Base-by-base conservation (phyloP, 2,113 vertebrate species). In the Genyomyrus donnyi region DNA sequence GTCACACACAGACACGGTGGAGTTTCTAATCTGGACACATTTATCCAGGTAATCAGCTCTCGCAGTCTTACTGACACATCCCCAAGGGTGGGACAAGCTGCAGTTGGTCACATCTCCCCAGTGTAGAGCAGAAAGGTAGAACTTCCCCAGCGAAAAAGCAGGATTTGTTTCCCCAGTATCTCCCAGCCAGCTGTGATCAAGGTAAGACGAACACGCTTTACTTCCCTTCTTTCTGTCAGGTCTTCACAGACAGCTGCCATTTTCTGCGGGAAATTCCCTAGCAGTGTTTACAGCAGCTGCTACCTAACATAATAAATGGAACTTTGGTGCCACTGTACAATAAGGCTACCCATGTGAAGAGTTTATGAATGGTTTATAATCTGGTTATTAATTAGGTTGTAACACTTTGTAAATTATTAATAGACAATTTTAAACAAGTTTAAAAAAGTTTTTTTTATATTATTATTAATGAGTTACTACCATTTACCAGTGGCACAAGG, bases 21-120 rank as follows among this genome's bases (percentile, higher is more conserved):
- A 85, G 85, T n/a, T 1, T 39, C 49, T 92, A 92, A 93, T 92
- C 92, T 91, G 70, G 42, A 49, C 89, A 85, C 88, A 89, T 91
- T 90, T 89, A 91, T 21, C 90, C 91, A 52, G 21, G n/a, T 93
- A 92, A 92, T 92, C 92, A 90, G 90, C 77, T 88, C 53, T 90
- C 85, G 90, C 35, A 58, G 83, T 66, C 87, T 90, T 87, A 89
- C 62, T 62, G 87, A 70, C 21, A 70, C 21, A 31, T 31, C 31
- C n/a, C 15, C 46, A 56, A 87, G 31, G 46, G 45, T 17, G 15
- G 80, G 5, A 45, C 27, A 39, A 24, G 17, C 27, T 4, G 70
- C 39, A 5, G 13, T 58, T 52, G n/a, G 24, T 48, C 50, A 85
- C 35, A 31, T 85, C 50, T n/a, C 52, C 15, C 52, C 21, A 5